Evolutionary conservation across 1,140 invertebrate genomes (phyloP).

Genomic region (Sitophilus oryzae): DNA sequence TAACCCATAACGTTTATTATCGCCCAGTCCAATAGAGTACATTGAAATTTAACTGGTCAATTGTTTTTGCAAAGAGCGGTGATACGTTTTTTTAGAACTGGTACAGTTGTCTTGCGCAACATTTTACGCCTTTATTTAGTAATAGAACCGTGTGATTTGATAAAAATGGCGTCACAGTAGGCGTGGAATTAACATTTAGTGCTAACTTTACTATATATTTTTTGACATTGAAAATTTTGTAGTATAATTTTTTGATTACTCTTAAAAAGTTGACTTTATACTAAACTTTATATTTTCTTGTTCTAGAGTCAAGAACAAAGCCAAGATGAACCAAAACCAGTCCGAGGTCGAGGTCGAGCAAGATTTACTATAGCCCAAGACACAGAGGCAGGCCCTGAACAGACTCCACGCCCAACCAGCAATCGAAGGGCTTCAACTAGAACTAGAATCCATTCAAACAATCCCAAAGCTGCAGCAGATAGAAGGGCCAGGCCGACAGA

Average conservation of each 20-base stretch:
- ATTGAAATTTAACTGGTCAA: neutral
- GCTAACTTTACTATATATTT: too few relatives aligned
- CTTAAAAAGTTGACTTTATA: too few relatives aligned
- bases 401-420: conserved; percentile 4
- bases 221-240: too few relatives aligned
- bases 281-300: too few relatives aligned
- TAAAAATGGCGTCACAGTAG: too few relatives aligned
- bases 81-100: neutral
- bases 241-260: too few relatives aligned
- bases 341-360: conserved; percentile 33
- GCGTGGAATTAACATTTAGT: too few relatives aligned
- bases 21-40: too few relatives aligned
- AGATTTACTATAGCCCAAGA: conserved; percentile 35
- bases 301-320: conserved; percentile 31
- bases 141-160: too few relatives aligned
- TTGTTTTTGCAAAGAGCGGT: neutral
- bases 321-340: conserved; percentile 20
- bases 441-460: conserved; percentile 23
- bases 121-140: too few relatives aligned
- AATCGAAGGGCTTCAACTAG: conserved; percentile 22
- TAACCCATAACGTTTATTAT: too few relatives aligned
- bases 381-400: conserved; percentile 18
- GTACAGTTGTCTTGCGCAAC: neutral
- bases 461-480: conserved; percentile 16
- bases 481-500: conserved; percentile 10